phyloP scores from a whole-genome alignment of 2,797 vertebrate species.

The Betta splendens region DNA sequence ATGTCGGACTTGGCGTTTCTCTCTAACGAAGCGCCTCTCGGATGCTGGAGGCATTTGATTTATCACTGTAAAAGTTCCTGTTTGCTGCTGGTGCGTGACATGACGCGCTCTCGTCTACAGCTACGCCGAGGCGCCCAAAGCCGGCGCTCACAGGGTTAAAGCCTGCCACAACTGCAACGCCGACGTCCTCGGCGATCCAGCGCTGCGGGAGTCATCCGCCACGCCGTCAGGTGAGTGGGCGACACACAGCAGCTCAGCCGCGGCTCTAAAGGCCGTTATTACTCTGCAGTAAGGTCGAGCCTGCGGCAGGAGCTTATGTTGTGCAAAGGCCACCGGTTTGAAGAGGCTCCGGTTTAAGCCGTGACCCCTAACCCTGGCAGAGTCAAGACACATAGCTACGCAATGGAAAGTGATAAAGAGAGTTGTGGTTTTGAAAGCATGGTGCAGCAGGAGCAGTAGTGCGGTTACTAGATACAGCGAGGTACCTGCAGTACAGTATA shows the following conservation, averaged over 20 bases:
- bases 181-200: slow-evolving; percentile 39
- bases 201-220: slow-evolving; percentile 48
- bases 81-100: slow-evolving; percentile 10
- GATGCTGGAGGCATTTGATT: background rate
- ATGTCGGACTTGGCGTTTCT: background rate
- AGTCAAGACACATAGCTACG: slow-evolving; percentile 47
- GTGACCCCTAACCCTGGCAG: slow-evolving; percentile 62
- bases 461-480: slow-evolving; percentile 75
- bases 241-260: background rate
- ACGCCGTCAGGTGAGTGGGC: slow-evolving; percentile 60
- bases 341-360: slow-evolving; percentile 17
- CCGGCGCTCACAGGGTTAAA: slow-evolving; percentile 26
- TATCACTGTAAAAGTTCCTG: background rate
- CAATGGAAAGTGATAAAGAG: slow-evolving; percentile 76
- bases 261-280: background rate
- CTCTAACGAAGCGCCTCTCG: background rate
- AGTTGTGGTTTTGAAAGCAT: slow-evolving; percentile 76
- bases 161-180: slow-evolving; percentile 58
- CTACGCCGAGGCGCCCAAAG: slow-evolving; percentile 30
- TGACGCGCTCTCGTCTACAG: slow-evolving; percentile 42
- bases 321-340: slow-evolving; percentile 10
- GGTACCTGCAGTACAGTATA: slow-evolving; percentile 72
- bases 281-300: background rate
- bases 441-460: slow-evolving; percentile 76
- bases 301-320: background rate